Evolutionary conservation across 2,888 invertebrate species (phyloP).

Genomic region (Apocheima hispidaria): DNA sequence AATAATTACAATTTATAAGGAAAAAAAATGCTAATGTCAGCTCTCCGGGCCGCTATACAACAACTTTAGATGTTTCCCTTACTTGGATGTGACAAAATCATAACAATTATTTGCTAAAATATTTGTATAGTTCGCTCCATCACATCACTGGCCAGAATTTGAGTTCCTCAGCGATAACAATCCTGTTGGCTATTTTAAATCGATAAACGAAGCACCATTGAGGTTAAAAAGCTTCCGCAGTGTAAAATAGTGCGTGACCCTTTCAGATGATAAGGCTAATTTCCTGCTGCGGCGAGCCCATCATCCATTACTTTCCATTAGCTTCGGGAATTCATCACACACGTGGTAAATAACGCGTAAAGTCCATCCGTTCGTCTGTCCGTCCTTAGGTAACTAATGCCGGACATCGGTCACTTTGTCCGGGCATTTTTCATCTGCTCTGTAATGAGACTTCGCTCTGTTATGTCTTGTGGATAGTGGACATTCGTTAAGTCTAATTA

Average conservation of each 20-base stretch:
- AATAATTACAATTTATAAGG: no score
- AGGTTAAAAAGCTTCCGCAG: constrained; percentile 51
- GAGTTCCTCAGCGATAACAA: neutral
- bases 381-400: constrained; percentile 48
- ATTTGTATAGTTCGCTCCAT: neutral
- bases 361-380: constrained; percentile 37
- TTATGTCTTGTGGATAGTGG: constrained; percentile 48
- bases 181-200: constrained; percentile 21
- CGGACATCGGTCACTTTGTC: constrained; percentile 59
- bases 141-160: neutral
- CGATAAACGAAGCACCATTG: constrained; percentile 36
- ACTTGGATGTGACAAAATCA: no score
- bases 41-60: no score
- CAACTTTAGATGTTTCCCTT: no score
- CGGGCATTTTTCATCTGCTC: constrained; percentile 58
- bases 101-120: no score
- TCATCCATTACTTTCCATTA: constrained; percentile 61
- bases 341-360: constrained; percentile 50
- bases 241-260: constrained; percentile 53
- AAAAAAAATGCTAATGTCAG: no score
- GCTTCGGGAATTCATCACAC: constrained; percentile 59
- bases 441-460: constrained; percentile 60
- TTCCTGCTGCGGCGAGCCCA: constrained; percentile 55
- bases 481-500: constrained; percentile 59
- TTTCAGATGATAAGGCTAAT: constrained; percentile 57